These are phyloP conservation scores for Ectemnius continuus DNA, from an alignment of 2,888 invertebrate genomes.

Conservation along the genomic window DNA sequence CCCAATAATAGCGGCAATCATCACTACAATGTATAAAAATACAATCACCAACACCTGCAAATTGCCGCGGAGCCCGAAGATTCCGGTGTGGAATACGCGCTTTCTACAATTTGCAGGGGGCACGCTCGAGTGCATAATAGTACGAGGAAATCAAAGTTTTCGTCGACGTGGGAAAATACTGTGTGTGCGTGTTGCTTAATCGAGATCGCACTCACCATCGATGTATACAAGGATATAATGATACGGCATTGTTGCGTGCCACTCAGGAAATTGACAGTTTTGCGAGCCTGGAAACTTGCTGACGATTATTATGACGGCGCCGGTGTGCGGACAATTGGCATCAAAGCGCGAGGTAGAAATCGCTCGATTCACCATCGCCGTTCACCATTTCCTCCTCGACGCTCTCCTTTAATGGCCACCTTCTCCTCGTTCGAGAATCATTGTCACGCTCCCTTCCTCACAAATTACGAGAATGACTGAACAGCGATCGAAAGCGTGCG, in stretches of 20 bases:
- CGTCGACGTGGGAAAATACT: conserved; percentile 21
- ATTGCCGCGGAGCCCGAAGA: too few relatives aligned
- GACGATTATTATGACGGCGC: conserved; percentile 38
- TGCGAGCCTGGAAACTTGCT: conserved; percentile 27
- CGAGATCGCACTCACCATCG: conserved; percentile 28
- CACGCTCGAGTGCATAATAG: not conserved
- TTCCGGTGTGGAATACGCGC: not conserved
- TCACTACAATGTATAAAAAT: too few relatives aligned
- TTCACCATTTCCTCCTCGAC: conserved; percentile 22
- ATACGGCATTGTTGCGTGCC: conserved; percentile 46
- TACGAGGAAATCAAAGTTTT: conserved; percentile 12
- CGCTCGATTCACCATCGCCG: conserved; percentile 20
- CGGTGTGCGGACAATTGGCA: conserved; percentile 47
- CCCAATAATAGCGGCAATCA: too few relatives aligned
- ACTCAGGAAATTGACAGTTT: conserved; percentile 49
- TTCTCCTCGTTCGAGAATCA: not conserved
- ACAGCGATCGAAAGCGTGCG: not conserved
- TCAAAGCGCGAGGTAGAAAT: conserved; percentile 21
- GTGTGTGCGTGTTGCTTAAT: conserved; percentile 15
- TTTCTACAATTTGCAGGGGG: not conserved
- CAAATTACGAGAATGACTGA: not conserved
- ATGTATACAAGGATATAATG: conserved; percentile 45
- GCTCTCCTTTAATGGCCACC: conserved; percentile 15
- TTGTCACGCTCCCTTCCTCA: not conserved
- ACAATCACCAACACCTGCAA: too few relatives aligned